Percentiles rank a stretch among this genome's conserved stretches.
phyloP scores from a whole-genome alignment of 2,888 invertebrate species.

The Cosmia trapezina region DNA sequence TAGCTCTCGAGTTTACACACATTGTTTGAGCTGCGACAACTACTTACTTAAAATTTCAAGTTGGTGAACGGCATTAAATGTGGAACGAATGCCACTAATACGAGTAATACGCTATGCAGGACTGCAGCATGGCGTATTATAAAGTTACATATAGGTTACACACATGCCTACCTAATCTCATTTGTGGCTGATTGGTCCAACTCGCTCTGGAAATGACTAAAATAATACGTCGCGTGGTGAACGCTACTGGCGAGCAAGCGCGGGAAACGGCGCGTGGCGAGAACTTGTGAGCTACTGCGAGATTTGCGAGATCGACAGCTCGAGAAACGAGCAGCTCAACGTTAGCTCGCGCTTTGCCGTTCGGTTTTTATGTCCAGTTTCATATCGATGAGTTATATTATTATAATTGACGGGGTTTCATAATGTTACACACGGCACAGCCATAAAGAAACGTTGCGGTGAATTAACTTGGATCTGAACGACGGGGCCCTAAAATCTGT shows the following conservation, averaged over 20 bases:
- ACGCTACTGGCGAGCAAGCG: slow-evolving; percentile 18
- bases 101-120: slow-evolving; percentile 50
- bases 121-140: slow-evolving; percentile 55
- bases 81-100: slow-evolving; percentile 58
- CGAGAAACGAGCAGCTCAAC: slow-evolving; percentile 24
- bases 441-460: slow-evolving; percentile 37
- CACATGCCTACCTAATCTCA: slow-evolving; percentile 59
- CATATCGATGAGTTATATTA: slow-evolving; percentile 58
- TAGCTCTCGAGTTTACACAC: slow-evolving; percentile 41
- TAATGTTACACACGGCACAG: slow-evolving; percentile 43
- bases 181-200: slow-evolving; percentile 64
- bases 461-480: slow-evolving; percentile 44
- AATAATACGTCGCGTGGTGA: slow-evolving; percentile 53
- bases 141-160: slow-evolving; percentile 49
- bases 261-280: slow-evolving; percentile 41
- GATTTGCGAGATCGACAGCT: slow-evolving; percentile 33
- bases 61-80: slow-evolving; percentile 55
- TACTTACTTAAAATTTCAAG: slow-evolving; percentile 54
- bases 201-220: slow-evolving; percentile 61
- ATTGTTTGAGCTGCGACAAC: slow-evolving; percentile 41
- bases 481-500: slow-evolving; percentile 30
- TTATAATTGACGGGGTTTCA: slow-evolving; percentile 53
- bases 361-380: slow-evolving; percentile 53
- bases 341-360: slow-evolving; percentile 45
- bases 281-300: slow-evolving; percentile 29